A percentile compares a stretch with the other conserved stretches of the same genome.
These are phyloP conservation scores for Chironex yamaguchii DNA, from an alignment of 30 jellyfish, hydroid and myxozoan genomes.

Conservation along the genomic window DNA sequence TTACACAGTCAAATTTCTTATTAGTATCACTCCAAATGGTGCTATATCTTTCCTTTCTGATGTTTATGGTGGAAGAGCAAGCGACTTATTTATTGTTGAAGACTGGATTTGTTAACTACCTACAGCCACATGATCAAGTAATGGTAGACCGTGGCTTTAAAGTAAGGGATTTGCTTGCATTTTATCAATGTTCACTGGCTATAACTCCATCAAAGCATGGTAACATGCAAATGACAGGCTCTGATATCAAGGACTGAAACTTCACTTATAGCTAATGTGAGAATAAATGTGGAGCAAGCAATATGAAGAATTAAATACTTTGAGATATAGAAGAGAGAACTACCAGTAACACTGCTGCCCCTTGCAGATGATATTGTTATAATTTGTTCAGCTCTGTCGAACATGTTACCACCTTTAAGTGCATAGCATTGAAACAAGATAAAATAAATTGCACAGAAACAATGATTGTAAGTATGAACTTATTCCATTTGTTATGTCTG, in stretches of 20 bases:
- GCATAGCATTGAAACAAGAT: not conserved
- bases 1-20: constrained; percentile 59
- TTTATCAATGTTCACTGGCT: constrained; percentile 18
- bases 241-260: too few relatives aligned
- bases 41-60: constrained; percentile 64
- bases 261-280: too few relatives aligned
- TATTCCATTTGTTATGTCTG: too few relatives aligned
- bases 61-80: constrained; percentile 77
- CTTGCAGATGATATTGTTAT: constrained; percentile 40
- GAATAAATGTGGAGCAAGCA: constrained; percentile 23
- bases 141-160: constrained; percentile 84
- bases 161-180: constrained; percentile 28
- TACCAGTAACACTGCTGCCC: constrained; percentile 45
- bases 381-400: constrained; percentile 25
- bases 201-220: too few relatives aligned
- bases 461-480: not conserved
- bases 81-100: constrained; percentile 55
- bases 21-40: constrained; percentile 77
- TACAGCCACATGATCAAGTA: constrained; percentile 65
- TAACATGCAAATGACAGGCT: too few relatives aligned
- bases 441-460: not conserved
- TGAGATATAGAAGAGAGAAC: constrained; percentile 27
- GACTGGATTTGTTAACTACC: constrained; percentile 45
- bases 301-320: constrained; percentile 3
- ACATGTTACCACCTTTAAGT: constrained; percentile 17